Conservation (phyloP, 2,797 vertebrate species). For the Coccyzus lansbergi region DNA sequence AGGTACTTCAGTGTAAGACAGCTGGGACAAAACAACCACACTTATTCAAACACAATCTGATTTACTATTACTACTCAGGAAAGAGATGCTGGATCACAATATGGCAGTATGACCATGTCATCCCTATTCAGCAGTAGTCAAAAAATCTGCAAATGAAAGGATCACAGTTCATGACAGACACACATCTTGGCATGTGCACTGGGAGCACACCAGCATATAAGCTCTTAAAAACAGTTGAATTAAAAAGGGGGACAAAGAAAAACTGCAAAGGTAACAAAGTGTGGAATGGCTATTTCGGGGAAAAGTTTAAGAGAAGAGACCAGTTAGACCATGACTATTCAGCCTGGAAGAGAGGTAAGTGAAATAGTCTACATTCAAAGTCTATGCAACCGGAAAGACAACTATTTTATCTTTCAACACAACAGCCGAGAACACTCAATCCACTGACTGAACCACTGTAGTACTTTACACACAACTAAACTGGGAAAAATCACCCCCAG, state of each 20-base stretch:
- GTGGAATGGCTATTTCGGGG: not conserved
- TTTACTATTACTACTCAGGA: not conserved
- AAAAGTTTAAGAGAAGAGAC: not conserved
- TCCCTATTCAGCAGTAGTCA: not conserved
- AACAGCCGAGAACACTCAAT: not conserved
- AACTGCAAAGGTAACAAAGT: not conserved
- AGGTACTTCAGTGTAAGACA: not conserved
- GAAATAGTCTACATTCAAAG: not conserved
- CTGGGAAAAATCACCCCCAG: not conserved
- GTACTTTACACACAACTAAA: not conserved
- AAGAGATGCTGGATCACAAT: not conserved
- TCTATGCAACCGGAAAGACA: not conserved
- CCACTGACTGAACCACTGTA: not conserved
- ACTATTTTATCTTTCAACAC: not conserved
- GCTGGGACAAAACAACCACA: not conserved
- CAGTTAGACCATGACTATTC: not conserved
- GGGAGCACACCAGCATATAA: not conserved
- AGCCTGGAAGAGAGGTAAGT: not conserved
- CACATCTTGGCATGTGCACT: not conserved
- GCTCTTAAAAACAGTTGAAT: not conserved
- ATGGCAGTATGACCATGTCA: not conserved
- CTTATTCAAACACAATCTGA: not conserved
- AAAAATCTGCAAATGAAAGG: not conserved
- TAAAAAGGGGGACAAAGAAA: not conserved
- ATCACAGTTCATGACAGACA: not conserved